Base-by-base conservation (phyloP, 2,113 vertebrate genomes). In the Origma solitaria region DNA sequence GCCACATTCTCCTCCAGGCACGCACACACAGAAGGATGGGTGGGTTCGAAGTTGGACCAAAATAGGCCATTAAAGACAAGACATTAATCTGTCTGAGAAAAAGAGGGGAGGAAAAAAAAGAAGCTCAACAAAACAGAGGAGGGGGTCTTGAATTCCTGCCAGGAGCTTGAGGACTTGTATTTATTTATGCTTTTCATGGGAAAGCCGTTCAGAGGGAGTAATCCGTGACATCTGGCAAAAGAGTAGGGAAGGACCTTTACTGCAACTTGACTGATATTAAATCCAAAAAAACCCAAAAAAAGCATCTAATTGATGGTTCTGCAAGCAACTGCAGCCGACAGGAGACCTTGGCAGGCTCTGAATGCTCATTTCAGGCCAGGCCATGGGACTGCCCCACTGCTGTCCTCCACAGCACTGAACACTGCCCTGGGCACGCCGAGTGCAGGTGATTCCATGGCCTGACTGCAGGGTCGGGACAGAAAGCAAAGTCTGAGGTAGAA, bases 131-230 rank as follows among this genome's bases (percentile, higher is more conserved):
- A 64, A 96, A 91, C 9, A 42, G 71, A 60, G 51, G 56, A 53
- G 79, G n/a, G 70, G 11, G 5, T 64, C 95, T 95, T 97, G 97
- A 97, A 93, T 96, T 94, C 86, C 87, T 0, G 73, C 93, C 82
- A 86, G 60, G 49, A 90, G 79, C 56, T 51, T 47, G 38, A 88
- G 75, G 64, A 91, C 35, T 50, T 93, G 1, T 76, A 95, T 96
- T 96, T 97, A 96, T 92, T 95, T 96, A 96, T 86, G 82, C 71
- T 95, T 97, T 97, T 92, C 98, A 97, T 97, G 97, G 97, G 93
- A 97, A 97, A 95, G 78, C 96, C 15, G 4, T 95, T 97, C 90
- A 57, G 61, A 82, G 80, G 81, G 92, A 96, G 94, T 94, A 97
- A 97, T 96, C 96, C 96, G 95, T 51, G 37, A 94, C 92, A 97